Percentiles rank a stretch among this genome's conserved stretches.
phyloP scores from a whole-genome alignment of 2,797 vertebrate species.

The Hemibagrus guttatus region DNA sequence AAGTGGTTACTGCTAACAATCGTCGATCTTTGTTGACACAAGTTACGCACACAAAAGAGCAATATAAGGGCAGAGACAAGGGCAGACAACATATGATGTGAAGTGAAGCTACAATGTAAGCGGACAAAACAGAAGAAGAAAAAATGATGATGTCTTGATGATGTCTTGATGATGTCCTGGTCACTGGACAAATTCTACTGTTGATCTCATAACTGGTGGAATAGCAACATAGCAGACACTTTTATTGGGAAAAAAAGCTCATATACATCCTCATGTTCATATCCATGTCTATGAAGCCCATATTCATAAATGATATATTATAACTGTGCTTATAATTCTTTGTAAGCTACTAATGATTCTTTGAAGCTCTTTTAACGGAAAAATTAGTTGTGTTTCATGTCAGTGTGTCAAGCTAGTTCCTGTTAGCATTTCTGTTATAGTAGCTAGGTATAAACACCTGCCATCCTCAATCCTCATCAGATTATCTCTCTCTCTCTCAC shows the following conservation, averaged over 20 bases:
- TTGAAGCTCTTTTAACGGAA: neutral
- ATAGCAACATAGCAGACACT: constrained; percentile 21
- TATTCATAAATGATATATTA: neutral
- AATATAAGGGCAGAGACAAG: constrained; percentile 37
- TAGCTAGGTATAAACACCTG: neutral
- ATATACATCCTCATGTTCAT: too few relatives aligned
- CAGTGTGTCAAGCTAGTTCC: neutral
- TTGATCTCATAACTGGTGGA: constrained; percentile 44
- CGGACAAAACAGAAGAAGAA: constrained; percentile 25
- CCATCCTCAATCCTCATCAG: neutral
- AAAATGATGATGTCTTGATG: too few relatives aligned
- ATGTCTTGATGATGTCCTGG: constrained; percentile 39
- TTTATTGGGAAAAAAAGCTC: constrained; percentile 22
- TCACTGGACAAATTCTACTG: constrained; percentile 34
- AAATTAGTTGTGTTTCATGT: too few relatives aligned
- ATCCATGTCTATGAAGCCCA: too few relatives aligned
- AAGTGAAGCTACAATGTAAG: constrained; percentile 19
- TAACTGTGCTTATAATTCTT: neutral
- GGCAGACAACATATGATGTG: constrained; percentile 43
- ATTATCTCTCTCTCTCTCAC: neutral
- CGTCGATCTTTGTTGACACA: constrained; percentile 52
- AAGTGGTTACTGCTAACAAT: constrained; percentile 58
- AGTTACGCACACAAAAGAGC: constrained; percentile 46
- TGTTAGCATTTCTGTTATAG: neutral
- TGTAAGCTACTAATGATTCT: neutral